Evolutionary conservation across 2,113 vertebrate species (phyloP).

Genomic region (Suricata suricatta): DNA sequence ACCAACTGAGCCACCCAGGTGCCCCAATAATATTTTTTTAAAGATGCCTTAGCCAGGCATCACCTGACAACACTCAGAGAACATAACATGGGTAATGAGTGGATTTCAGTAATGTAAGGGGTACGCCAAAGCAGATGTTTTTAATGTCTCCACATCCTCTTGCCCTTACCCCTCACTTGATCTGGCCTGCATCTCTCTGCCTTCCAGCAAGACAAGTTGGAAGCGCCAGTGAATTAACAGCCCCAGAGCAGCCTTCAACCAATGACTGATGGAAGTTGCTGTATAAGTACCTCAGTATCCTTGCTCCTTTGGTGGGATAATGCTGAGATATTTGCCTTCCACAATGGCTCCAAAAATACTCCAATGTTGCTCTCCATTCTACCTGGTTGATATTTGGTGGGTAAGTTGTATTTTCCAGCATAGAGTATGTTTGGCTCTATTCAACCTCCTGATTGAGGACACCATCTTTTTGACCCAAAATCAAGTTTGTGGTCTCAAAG

Average conservation of each 20-base stretch:
- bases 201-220: not conserved
- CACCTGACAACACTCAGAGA: not conserved
- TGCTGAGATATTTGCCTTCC: not conserved
- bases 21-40: not conserved
- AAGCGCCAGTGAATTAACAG: not conserved
- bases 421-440: not conserved
- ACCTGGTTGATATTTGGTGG: conserved; percentile 10
- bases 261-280: not conserved
- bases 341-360: not conserved
- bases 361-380: not conserved
- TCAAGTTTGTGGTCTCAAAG: conserved; percentile 49
- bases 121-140: not conserved
- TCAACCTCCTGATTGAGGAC: conserved; percentile 43
- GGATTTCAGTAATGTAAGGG: not conserved
- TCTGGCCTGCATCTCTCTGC: not conserved
- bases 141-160: not conserved
- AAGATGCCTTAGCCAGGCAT: not conserved
- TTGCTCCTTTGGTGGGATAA: not conserved
- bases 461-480: conserved; percentile 30
- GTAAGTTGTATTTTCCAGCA: not conserved
- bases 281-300: not conserved
- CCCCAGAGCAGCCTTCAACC: not conserved
- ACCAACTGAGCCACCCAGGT: no score
- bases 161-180: not conserved
- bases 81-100: not conserved